A percentile compares a stretch with the other conserved stretches of the same genome.
These are phyloP conservation scores for Podotricha telesiphe DNA, from an alignment of 2,888 invertebrate species.

Conservation along the genomic window DNA sequence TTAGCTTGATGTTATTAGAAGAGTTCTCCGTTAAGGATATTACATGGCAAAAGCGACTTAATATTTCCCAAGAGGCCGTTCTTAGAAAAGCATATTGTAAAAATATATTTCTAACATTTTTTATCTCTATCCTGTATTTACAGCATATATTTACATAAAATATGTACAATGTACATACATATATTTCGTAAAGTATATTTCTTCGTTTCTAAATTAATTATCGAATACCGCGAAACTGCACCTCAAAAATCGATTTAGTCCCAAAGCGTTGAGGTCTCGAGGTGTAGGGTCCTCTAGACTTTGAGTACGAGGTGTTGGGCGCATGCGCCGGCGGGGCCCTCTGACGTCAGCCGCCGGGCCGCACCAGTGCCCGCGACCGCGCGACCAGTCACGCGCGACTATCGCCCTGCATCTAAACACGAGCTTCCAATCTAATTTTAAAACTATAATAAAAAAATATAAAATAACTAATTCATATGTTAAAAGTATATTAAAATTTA, in stretches of 20 bases:
- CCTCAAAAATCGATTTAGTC: conserved; percentile 82
- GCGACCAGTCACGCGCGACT: conserved; percentile 76
- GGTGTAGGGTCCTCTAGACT: conserved; percentile 78
- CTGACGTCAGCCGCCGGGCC: conserved; percentile 72
- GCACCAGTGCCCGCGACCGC: conserved; percentile 79
- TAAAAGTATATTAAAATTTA: conserved; percentile 6
- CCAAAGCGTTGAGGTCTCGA: conserved; percentile 81
- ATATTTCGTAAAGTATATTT: background rate
- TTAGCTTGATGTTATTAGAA: conserved; percentile 9
- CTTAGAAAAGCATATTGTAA: conserved; percentile 7
- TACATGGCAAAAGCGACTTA: conserved; percentile 8
- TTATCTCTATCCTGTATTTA: background rate
- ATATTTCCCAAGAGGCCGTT: conserved; percentile 6
- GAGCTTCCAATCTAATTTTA: conserved; percentile 75
- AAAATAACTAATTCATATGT: conserved; percentile 23
- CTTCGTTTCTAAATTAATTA: conserved; percentile 16
- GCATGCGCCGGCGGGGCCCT: conserved; percentile 74
- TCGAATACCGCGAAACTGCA: conserved; percentile 55
- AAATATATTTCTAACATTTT: background rate
- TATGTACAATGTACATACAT: background rate
- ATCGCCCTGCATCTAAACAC: conserved; percentile 67
- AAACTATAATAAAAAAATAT: conserved; percentile 55
- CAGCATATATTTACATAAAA: background rate
- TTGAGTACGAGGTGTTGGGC: conserved; percentile 67
- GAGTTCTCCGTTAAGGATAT: conserved; percentile 1